phyloP scores from a whole-genome alignment of 2,888 invertebrate species.

The Spicauda simplicius region DNA sequence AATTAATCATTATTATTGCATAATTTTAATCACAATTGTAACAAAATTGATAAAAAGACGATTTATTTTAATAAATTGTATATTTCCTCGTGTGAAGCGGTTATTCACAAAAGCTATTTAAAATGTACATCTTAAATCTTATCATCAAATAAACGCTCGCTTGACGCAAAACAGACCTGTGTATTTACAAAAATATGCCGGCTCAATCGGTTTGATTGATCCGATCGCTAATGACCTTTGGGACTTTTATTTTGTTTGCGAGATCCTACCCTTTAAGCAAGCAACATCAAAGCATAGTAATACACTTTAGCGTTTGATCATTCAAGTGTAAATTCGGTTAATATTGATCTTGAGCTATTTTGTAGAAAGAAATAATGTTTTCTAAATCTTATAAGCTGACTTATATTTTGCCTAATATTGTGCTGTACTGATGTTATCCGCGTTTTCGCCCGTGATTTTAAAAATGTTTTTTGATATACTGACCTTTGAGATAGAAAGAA shows the following conservation, averaged over 20 bases:
- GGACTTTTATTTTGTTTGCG: constrained; percentile 26
- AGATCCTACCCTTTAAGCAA: constrained; percentile 12
- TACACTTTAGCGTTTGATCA: background rate
- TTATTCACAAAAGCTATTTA: too few relatives aligned
- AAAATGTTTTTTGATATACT: too few relatives aligned
- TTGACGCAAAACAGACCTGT: background rate
- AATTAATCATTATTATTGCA: too few relatives aligned
- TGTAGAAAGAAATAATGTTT: background rate
- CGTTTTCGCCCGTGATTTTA: too few relatives aligned
- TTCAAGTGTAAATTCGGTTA: background rate
- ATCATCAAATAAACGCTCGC: background rate
- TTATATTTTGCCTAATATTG: background rate
- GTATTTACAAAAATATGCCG: background rate
- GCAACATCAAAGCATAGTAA: constrained; percentile 10
- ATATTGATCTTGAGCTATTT: background rate
- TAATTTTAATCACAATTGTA: too few relatives aligned
- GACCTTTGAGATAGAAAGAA: too few relatives aligned
- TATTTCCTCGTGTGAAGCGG: too few relatives aligned
- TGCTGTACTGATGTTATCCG: too few relatives aligned
- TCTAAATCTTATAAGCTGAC: background rate
- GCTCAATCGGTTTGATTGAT: constrained; percentile 25
- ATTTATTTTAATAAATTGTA: too few relatives aligned
- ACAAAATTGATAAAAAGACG: too few relatives aligned
- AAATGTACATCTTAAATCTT: too few relatives aligned
- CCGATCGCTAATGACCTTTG: constrained; percentile 13